phyloP scores from a whole-genome alignment of 2,113 vertebrate genomes.

The Thryonomys swinderianus region DNA sequence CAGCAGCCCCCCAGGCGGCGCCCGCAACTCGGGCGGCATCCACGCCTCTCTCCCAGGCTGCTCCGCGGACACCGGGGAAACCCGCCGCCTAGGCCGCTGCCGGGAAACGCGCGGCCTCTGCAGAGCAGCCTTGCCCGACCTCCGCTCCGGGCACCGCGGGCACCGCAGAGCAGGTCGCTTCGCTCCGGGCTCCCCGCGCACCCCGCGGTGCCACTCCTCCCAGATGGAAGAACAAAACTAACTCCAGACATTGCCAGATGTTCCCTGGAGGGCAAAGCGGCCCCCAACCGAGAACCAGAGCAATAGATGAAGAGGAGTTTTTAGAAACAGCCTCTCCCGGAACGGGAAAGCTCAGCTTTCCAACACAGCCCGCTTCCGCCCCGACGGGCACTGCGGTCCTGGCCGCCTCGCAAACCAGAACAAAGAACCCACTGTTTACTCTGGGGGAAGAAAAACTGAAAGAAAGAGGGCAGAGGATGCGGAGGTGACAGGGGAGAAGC shows the following conservation, averaged over 20 bases:
- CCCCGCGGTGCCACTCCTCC: background rate
- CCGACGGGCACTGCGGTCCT: background rate
- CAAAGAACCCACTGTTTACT: constrained; percentile 49
- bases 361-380: background rate
- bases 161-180: background rate
- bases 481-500: background rate
- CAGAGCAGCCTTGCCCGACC: background rate
- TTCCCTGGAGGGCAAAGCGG: background rate
- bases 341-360: background rate
- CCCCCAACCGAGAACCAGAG: background rate
- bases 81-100: background rate
- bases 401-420: constrained; percentile 18
- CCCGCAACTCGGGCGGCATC: no score
- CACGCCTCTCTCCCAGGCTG: no score
- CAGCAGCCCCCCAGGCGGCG: background rate
- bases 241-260: background rate
- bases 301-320: background rate
- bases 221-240: background rate
- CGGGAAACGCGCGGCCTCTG: no score
- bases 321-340: background rate
- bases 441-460: constrained; percentile 50
- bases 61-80: background rate
- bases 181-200: background rate
- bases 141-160: no score
- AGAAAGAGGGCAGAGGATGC: background rate